Conservation (phyloP, 2,797 vertebrate species). For the Lepilemur ruficaudatus region DNA sequence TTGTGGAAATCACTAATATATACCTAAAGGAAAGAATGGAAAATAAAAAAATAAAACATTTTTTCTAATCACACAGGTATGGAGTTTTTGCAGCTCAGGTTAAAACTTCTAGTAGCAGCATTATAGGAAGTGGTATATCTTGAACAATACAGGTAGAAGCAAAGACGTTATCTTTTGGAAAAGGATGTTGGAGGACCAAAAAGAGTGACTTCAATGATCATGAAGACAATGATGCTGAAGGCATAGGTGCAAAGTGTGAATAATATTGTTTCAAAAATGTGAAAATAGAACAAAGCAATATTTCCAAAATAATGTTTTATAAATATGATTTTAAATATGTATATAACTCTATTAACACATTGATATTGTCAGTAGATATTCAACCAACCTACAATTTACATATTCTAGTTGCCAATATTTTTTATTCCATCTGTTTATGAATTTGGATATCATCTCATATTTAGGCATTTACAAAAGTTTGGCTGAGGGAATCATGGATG, state of each 20-base stretch:
- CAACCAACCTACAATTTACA: background rate
- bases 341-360: background rate
- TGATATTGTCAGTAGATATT: background rate
- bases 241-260: background rate
- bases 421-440: background rate
- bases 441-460: background rate
- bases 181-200: background rate
- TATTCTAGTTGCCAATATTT: background rate
- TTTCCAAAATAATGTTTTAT: slow-evolving; percentile 23
- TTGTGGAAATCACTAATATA: slow-evolving; percentile 34
- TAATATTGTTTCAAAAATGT: background rate
- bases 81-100: background rate
- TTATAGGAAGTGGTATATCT: background rate
- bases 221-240: background rate
- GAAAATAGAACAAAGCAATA: background rate
- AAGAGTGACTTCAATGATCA: background rate
- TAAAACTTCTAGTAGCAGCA: background rate
- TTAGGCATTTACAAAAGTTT: background rate
- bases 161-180: background rate
- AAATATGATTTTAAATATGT: background rate
- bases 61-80: background rate
- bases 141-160: background rate
- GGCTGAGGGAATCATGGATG: background rate
- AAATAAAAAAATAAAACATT: slow-evolving; percentile 27
- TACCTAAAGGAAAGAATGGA: slow-evolving; percentile 23